A percentile compares a stretch with the other conserved stretches of the same genome.
Conservation (phyloP, 2,797 vertebrate genomes). For the Gastrophryne carolinensis region DNA sequence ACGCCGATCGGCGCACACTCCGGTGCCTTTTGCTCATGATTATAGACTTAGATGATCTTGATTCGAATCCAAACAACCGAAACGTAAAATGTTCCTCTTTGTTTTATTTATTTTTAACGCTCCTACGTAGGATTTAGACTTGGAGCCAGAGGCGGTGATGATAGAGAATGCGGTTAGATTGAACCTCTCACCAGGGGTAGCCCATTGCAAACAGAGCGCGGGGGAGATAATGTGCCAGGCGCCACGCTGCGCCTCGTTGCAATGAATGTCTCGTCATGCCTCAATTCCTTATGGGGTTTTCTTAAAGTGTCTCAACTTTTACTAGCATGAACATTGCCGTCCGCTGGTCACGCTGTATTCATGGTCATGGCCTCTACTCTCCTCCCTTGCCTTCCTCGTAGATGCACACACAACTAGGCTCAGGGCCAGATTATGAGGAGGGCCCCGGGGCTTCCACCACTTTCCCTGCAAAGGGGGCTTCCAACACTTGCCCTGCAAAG, state of each 20-base stretch:
- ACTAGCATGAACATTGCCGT: no score
- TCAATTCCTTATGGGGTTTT: no score
- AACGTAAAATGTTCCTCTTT: neutral
- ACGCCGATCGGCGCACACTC: neutral
- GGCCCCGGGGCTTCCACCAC: no score
- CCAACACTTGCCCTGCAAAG: no score
- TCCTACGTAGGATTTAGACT: neutral
- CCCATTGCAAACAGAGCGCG: neutral
- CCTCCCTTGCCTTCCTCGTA: no score
- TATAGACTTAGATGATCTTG: neutral
- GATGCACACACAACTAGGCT: no score
- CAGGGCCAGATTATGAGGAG: no score
- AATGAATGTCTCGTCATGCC: neutral
- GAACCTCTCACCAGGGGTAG: neutral
- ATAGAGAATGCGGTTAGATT: neutral
- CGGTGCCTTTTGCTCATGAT: neutral
- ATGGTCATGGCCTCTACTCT: no score
- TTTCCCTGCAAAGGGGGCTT: no score
- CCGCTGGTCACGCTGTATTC: no score
- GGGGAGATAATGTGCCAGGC: neutral
- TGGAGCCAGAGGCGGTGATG: neutral
- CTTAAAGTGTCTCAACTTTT: no score
- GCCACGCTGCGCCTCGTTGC: neutral
- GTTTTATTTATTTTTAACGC: neutral
- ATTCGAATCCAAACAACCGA: neutral